These are phyloP conservation scores for Orchesella cincta DNA, from an alignment of 1,140 invertebrate genomes.

Conservation along the genomic window DNA sequence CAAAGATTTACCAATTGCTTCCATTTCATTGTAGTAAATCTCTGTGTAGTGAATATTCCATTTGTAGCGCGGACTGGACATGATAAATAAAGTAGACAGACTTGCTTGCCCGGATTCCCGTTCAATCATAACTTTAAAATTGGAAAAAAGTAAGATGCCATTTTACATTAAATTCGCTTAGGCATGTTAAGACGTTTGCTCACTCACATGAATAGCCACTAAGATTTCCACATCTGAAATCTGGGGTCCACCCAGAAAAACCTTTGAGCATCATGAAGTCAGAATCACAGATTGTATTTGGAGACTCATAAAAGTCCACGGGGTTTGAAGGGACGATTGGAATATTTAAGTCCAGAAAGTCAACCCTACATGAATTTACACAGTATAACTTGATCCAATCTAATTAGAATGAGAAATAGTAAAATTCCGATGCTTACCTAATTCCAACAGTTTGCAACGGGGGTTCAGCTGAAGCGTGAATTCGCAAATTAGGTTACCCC, in stretches of 20 bases:
- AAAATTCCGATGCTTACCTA: slow-evolving; percentile 12
- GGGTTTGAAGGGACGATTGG: slow-evolving; percentile 27
- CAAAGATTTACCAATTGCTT: slow-evolving; percentile 5
- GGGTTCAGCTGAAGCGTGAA: slow-evolving; percentile 37
- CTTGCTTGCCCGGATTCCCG: slow-evolving; percentile 35
- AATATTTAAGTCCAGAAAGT: slow-evolving; percentile 42
- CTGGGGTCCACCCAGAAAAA: slow-evolving; percentile 43
- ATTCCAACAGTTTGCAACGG: slow-evolving; percentile 33
- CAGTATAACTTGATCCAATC: slow-evolving; percentile 6
- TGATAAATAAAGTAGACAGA: slow-evolving; percentile 38
- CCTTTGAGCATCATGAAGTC: slow-evolving; percentile 47
- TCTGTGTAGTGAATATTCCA: slow-evolving; percentile 41
- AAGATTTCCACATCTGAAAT: slow-evolving; percentile 45
- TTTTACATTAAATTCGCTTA: neutral
- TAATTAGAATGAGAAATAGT: neutral
- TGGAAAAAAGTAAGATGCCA: neutral
- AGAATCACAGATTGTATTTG: slow-evolving; percentile 40
- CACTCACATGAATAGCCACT: slow-evolving; percentile 43
- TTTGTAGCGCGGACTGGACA: slow-evolving; percentile 41
- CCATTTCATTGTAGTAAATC: slow-evolving; percentile 37
- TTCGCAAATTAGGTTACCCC: slow-evolving; percentile 38
- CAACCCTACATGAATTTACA: slow-evolving; percentile 16
- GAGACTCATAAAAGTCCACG: slow-evolving; percentile 8
- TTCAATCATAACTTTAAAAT: slow-evolving; percentile 37
- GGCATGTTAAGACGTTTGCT: neutral